A percentile compares a stretch with the other conserved stretches of the same genome.
Conservation (phyloP, 2,888 invertebrate genomes). For the Bimastos eiseni region DNA sequence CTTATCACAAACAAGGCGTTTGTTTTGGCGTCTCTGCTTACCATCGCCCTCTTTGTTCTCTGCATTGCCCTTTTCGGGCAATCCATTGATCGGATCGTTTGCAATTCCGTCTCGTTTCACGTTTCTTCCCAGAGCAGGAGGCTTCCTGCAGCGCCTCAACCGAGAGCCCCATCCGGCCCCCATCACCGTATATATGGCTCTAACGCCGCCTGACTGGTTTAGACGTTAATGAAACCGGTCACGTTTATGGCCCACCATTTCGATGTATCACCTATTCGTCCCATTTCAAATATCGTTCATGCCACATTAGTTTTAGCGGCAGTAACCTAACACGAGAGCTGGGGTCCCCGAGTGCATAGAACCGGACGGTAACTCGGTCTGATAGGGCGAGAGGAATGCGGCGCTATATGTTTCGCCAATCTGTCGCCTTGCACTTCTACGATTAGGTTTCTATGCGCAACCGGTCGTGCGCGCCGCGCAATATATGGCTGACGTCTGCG, state of each 20-base stretch:
- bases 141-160: neutral
- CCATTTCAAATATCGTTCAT: neutral
- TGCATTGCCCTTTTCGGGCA: neutral
- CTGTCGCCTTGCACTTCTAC: conserved; percentile 13
- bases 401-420: conserved; percentile 9
- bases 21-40: neutral
- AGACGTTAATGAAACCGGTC: neutral
- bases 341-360: neutral
- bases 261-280: neutral
- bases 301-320: conserved; percentile 13
- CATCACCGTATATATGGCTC: neutral
- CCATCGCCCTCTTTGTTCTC: neutral
- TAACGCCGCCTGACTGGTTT: neutral
- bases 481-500: neutral
- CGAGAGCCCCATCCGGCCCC: neutral
- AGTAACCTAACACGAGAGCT: neutral
- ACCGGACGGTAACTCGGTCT: neutral
- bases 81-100: neutral
- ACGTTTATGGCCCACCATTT: neutral
- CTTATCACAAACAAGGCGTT: too few species aligned
- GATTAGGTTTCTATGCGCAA: neutral
- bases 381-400: neutral
- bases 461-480: neutral
- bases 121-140: neutral
- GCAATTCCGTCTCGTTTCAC: neutral